phyloP scores from a whole-genome alignment of 2,113 vertebrate genomes.

The Natator depressus region DNA sequence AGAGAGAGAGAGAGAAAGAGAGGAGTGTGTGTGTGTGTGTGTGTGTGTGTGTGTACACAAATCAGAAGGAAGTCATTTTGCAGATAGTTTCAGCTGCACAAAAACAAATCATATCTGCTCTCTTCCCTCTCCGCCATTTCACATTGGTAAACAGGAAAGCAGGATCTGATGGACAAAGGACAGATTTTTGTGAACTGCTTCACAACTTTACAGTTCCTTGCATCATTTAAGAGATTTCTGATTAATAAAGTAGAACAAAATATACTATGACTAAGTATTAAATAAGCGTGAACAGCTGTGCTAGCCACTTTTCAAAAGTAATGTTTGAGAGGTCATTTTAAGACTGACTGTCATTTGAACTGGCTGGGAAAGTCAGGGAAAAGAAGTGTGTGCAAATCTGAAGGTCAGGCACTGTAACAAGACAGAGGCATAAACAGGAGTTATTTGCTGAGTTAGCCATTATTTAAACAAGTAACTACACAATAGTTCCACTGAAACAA shows the following conservation, averaged over 20 bases:
- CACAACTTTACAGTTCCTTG: background rate
- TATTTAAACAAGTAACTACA: background rate
- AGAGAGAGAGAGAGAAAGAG: no score
- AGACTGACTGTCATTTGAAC: background rate
- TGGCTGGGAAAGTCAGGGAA: background rate
- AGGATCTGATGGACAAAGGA: constrained; percentile 49
- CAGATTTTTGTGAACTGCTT: background rate
- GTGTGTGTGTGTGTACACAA: background rate
- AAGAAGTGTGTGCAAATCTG: background rate
- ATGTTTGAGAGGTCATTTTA: background rate
- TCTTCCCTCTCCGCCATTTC: constrained; percentile 24
- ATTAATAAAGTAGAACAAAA: background rate
- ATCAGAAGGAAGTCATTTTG: constrained; percentile 74
- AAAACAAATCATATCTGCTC: constrained; percentile 65
- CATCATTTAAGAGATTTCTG: constrained; percentile 38
- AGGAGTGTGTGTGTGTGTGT: background rate
- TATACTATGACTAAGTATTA: background rate
- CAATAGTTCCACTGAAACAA: background rate
- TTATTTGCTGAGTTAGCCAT: background rate
- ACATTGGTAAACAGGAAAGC: constrained; percentile 75
- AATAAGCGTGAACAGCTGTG: background rate
- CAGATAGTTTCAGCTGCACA: constrained; percentile 62
- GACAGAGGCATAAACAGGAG: background rate
- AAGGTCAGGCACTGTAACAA: background rate
- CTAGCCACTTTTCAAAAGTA: background rate